Base-by-base conservation (phyloP, 2,797 vertebrate species). In the Chanos chanos region DNA sequence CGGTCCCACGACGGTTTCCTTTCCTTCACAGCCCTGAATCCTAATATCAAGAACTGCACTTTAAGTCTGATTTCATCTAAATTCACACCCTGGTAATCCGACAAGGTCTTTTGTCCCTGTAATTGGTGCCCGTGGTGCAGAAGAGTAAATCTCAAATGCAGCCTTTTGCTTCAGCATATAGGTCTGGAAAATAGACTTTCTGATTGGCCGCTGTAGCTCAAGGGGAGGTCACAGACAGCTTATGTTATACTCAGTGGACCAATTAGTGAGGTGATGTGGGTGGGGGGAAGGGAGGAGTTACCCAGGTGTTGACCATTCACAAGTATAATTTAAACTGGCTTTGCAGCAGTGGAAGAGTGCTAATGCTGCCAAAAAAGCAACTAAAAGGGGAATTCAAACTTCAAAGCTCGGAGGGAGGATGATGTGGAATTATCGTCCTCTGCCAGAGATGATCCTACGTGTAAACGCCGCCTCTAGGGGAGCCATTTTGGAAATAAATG, bases 191-290 rank as follows among this genome's bases (percentile, higher is more conserved):
- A 84, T 43, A 73, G 71, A 54, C 62, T 30, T 44, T 52, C 73
- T 74, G 77, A 88, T 85, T 88, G 86, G 86, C 73, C 71, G 51
- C 66, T 71, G 25, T 64, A 71, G 76, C 72, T 57, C 45, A 43
- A 33, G 16, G 49, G 45, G 58, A 13, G 1, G 8, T 53, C 43
- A 13, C 27, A 68, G 28, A 76, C 69, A 78, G 78, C 78, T 85
- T 82, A 79, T 73, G 52, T 33, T 83, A 83, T 87, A 80, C 75
- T 90, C 85, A 68, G 48, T 36, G 66, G 83, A 71, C 85, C 84
- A 89, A 87, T 93, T 90, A 92, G 71, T 79, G 75, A 55, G 16
- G n/a, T n/a, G n/a, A n/a, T n/a, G n/a, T n/a, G n/a, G n/a, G n/a
- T n/a, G n/a, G n/a, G 31, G 73, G 67, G 64, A 72, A 63, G 64